Percentiles rank a stretch among this genome's conserved stretches.
These are phyloP conservation scores for Eupeodes corollae DNA, from an alignment of 1,140 invertebrate genomes.

Conservation along the genomic window DNA sequence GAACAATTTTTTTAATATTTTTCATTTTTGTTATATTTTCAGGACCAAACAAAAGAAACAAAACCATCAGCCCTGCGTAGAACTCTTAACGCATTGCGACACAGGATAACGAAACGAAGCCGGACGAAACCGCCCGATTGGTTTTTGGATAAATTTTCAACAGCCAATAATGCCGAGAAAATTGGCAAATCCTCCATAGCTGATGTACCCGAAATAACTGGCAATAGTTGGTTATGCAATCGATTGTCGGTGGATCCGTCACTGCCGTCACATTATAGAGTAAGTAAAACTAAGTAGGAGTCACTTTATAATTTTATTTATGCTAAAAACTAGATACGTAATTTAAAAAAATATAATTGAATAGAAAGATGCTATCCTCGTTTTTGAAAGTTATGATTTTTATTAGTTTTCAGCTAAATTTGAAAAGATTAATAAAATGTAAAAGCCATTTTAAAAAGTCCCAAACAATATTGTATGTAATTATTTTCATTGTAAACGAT, in stretches of 20 bases:
- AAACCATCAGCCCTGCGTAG: constrained; percentile 32
- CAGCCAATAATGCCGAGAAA: constrained; percentile 34
- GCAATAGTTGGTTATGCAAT: constrained; percentile 42
- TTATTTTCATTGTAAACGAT: no score
- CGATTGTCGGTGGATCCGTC: constrained; percentile 52
- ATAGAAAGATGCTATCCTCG: no score
- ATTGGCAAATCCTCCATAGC: constrained; percentile 31
- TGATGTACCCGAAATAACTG: constrained; percentile 35
- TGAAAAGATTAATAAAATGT: no score
- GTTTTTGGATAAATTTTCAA: constrained; percentile 49
- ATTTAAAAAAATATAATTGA: no score
- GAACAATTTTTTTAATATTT: not conserved
- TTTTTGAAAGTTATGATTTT: no score
- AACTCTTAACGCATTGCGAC: constrained; percentile 30
- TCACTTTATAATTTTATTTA: no score
- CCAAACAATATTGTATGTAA: no score
- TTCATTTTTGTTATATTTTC: constrained; percentile 2
- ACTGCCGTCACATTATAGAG: constrained; percentile 49
- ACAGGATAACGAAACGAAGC: constrained; percentile 32
- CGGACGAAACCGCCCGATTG: constrained; percentile 44
- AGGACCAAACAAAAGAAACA: constrained; percentile 27
- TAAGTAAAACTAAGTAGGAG: constrained; percentile 18
- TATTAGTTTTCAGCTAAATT: no score
- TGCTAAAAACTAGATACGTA: no score
- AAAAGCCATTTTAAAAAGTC: no score